These are phyloP conservation scores for Crocallis elinguaria DNA, from an alignment of 2,888 invertebrate species.

Conservation along the genomic window DNA sequence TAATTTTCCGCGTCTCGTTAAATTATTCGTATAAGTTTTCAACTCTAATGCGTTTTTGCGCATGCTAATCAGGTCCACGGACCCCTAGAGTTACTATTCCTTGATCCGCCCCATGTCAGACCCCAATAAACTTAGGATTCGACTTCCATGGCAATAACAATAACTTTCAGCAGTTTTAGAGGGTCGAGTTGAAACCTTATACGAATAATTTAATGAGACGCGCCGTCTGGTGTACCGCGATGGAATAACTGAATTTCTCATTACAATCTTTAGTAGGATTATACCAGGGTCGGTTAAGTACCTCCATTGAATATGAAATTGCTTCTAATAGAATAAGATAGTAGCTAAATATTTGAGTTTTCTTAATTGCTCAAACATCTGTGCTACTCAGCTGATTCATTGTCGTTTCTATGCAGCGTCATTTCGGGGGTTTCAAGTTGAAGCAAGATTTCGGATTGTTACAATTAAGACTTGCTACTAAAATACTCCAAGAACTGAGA, in stretches of 20 bases:
- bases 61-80: slow-evolving; percentile 2
- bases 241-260: slow-evolving; percentile 51
- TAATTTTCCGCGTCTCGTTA: slow-evolving; percentile 46
- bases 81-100: background rate
- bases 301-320: slow-evolving; percentile 47
- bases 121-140: slow-evolving; percentile 39
- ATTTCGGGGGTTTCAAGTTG: background rate
- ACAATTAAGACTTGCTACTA: too few species aligned
- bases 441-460: background rate
- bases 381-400: background rate
- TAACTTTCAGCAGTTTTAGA: slow-evolving; percentile 37
- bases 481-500: too few species aligned
- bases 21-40: slow-evolving; percentile 49
- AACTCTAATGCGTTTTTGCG: background rate
- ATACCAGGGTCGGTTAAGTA: slow-evolving; percentile 44
- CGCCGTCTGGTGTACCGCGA: slow-evolving; percentile 37
- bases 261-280: slow-evolving; percentile 57
- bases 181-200: slow-evolving; percentile 38
- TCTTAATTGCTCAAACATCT: slow-evolving; percentile 24
- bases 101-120: slow-evolving; percentile 13
- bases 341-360: slow-evolving; percentile 46
- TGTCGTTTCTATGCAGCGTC: slow-evolving; percentile 3
- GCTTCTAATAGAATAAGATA: slow-evolving; percentile 52
- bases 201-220: slow-evolving; percentile 52
- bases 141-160: slow-evolving; percentile 40